A percentile compares a stretch with the other conserved stretches of the same genome.
Evolutionary conservation across 2,113 vertebrate genomes (phyloP).

Genomic region (Sarotherodon lohbergeri): DNA sequence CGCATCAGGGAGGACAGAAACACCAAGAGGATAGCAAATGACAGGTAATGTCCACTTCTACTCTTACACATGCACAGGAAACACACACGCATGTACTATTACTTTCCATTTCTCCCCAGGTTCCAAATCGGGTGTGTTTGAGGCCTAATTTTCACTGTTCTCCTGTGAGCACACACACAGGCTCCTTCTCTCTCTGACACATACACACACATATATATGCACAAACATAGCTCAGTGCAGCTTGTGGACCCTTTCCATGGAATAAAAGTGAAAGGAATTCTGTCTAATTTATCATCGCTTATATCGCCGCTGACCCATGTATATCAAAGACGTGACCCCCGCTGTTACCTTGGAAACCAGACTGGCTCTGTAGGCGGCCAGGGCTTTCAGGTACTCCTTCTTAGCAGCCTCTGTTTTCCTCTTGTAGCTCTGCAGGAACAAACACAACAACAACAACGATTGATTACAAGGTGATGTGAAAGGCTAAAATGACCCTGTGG

Average conservation of each 20-base stretch:
- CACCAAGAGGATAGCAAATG: conserved; percentile 33
- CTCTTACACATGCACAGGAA: not conserved
- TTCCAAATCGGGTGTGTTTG: conserved; percentile 54
- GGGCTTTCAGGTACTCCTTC: conserved; percentile 99
- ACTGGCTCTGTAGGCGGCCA: conserved; percentile 97
- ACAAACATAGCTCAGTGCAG: conserved; percentile 3
- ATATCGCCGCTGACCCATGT: conserved; percentile 74
- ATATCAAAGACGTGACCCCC: conserved; percentile 75
- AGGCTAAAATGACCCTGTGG: conserved; percentile 35
- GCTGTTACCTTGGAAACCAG: conserved; percentile 97
- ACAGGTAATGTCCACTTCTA: conserved; percentile 45
- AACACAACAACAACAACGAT: conserved; percentile 60
- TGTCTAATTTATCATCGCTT: conserved; percentile 76
- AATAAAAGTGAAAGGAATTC: conserved; percentile 61
- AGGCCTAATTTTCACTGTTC: conserved; percentile 64
- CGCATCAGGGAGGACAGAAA: conserved; percentile 26
- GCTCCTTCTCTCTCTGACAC: not conserved
- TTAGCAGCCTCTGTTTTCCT: conserved; percentile 99
- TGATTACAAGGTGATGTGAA: conserved; percentile 56
- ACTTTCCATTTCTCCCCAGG: conserved; percentile 52
- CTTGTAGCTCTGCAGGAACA: conserved; percentile 90
- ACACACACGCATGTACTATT: not conserved
- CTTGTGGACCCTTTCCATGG: conserved; percentile 39
- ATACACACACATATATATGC: not conserved
- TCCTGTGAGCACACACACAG: conserved; percentile 29